Evolutionary conservation across 2,113 vertebrate species (phyloP).

Genomic region (Engystomops pustulosus): DNA sequence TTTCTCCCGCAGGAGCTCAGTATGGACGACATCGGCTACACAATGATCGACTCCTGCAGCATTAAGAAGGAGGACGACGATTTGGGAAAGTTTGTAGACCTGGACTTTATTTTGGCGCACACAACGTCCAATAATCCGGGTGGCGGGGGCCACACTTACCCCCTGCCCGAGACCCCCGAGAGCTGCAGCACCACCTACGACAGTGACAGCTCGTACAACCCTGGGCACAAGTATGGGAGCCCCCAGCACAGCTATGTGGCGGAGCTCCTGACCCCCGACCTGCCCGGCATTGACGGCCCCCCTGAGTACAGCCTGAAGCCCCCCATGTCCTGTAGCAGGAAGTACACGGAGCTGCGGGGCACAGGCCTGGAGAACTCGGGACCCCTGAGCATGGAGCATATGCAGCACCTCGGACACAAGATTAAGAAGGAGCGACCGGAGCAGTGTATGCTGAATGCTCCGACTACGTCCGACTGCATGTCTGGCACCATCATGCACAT

Average conservation of each 20-base stretch:
- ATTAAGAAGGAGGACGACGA: slow-evolving; percentile 84
- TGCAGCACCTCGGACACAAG: slow-evolving; percentile 74
- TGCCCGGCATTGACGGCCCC: slow-evolving; percentile 68
- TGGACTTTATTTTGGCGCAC: slow-evolving; percentile 91
- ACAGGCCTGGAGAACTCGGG: slow-evolving; percentile 62
- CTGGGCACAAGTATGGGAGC: slow-evolving; percentile 68
- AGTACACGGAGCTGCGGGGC: slow-evolving; percentile 82
- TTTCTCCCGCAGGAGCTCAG: slow-evolving; percentile 67
- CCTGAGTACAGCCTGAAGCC: slow-evolving; percentile 65
- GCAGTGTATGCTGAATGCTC: slow-evolving; percentile 81
- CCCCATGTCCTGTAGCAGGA: slow-evolving; percentile 67
- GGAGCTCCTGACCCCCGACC: slow-evolving; percentile 83
- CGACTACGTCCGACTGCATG: slow-evolving; percentile 69
- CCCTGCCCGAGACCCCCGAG: slow-evolving; percentile 87
- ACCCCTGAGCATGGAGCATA: slow-evolving; percentile 54
- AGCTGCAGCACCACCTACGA: slow-evolving; percentile 81
- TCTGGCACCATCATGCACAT: slow-evolving; percentile 61
- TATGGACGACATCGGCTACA: slow-evolving; percentile 69
- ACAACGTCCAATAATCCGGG: slow-evolving; percentile 69
- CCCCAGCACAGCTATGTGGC: slow-evolving; percentile 83
- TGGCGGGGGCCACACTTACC: slow-evolving; percentile 69
- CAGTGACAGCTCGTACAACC: slow-evolving; percentile 74
- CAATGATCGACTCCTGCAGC: slow-evolving; percentile 72
- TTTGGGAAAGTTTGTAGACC: slow-evolving; percentile 83
- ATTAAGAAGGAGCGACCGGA: slow-evolving; percentile 83